Conservation (phyloP, 1,140 invertebrate genomes). For the Melipona quadrifasciata region DNA sequence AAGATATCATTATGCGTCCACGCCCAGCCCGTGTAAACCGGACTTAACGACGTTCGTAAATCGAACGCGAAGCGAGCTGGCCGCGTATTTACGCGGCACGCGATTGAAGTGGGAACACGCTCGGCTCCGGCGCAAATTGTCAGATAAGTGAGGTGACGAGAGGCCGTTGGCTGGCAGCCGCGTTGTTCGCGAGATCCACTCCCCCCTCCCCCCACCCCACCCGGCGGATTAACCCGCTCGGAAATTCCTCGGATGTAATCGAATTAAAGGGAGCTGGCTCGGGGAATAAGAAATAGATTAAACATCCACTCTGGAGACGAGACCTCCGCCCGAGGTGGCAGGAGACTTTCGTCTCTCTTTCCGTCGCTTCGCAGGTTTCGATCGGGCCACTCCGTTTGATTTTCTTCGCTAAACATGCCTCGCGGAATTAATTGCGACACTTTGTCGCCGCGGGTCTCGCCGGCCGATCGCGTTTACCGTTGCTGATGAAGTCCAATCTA, state of each 20-base stretch:
- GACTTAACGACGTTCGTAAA: conserved; percentile 55
- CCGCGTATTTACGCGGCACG: background rate
- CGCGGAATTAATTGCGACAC: conserved; percentile 40
- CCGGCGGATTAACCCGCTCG: conserved; percentile 46
- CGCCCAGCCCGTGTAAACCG: conserved; percentile 54
- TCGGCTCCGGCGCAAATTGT: conserved; percentile 39
- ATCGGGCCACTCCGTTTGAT: conserved; percentile 1
- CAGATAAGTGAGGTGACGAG: conserved; percentile 47
- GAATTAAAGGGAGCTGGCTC: conserved; percentile 47
- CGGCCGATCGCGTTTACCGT: conserved; percentile 10
- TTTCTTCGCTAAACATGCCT: conserved; percentile 27
- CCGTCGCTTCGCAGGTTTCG: background rate
- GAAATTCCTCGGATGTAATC: conserved; percentile 50
- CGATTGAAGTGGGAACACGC: conserved; percentile 39
- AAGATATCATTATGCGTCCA: conserved; percentile 15
- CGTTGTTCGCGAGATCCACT: conserved; percentile 11
- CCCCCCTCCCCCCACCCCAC: no score
- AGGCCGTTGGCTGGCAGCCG: no score
- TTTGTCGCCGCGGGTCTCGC: conserved; percentile 11
- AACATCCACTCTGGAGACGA: background rate
- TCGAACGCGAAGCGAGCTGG: conserved; percentile 31
- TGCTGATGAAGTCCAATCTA: conserved; percentile 9
- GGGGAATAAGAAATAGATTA: conserved; percentile 41
- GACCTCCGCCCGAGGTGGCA: background rate
- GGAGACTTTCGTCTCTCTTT: background rate